Base-by-base conservation (phyloP, 2,797 vertebrate species). In the Thaleichthys pacificus region DNA sequence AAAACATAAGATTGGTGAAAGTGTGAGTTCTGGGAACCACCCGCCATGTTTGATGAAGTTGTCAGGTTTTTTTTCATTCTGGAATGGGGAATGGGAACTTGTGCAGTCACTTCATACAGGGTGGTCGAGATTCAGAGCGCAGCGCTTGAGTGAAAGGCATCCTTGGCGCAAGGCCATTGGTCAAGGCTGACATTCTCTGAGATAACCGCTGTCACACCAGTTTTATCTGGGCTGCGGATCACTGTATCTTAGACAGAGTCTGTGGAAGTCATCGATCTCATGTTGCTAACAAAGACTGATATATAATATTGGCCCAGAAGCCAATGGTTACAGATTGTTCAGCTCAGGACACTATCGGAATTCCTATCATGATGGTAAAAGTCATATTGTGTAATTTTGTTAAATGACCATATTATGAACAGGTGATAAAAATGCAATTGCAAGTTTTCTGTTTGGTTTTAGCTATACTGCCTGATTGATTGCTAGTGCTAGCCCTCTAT, bases 271-370 rank as follows among this genome's bases (percentile, higher is more conserved):
- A 68, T 76, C 63, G 66, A 70, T 75, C 73, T 66, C 21, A 66
- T n/a, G 38, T 32, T 47, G 66, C 63, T 65, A 71, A 71, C n/a
- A 49, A 70, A 67, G 74, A 76, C 69, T 30, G 63, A 71, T 76
- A 24, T 24, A 24, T 64, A 67, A 38, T 69, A 38, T 56, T 72
- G 71, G 63, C 58, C 57, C 11, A 65, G 32, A n/a, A 54, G 19
- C 19, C 3, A 54, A 54, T 54, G 19, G 15, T 54, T 54, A 14
- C 58, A 26, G 26, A n/a, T 47, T 38, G 26, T 54, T 54, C 51
- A 54, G 17, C 51, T 42, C 38, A 3, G 38, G 11, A 42, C 38
- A 42, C 38, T 35, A 5, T 35, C 0, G 32, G 32, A 38, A 38
- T 7, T 42, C 38, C 38, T 9, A 42, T 42, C 38, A 42, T 42